phyloP scores from a whole-genome alignment of 2,113 vertebrate genomes.

The Lagenorhynchus albirostris region DNA sequence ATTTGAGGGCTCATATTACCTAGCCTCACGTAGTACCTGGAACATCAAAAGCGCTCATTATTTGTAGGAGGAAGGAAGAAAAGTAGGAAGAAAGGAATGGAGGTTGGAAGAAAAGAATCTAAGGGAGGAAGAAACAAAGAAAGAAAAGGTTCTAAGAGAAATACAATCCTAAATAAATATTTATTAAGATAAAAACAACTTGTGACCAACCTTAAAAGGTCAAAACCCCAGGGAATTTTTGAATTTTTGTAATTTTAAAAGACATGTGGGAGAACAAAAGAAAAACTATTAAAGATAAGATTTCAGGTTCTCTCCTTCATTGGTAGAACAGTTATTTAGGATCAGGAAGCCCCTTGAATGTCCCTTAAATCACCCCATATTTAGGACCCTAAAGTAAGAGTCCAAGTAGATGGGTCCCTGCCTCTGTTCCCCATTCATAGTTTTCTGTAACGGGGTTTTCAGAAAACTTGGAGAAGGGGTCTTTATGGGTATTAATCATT shows the following conservation, averaged over 20 bases:
- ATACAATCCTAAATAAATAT: not conserved
- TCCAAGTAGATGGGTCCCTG: not conserved
- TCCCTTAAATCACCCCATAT: not conserved
- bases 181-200: conserved; percentile 8
- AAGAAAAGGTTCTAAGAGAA: not conserved
- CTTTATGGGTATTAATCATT: not conserved
- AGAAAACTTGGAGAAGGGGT: not conserved
- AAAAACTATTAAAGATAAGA: not conserved
- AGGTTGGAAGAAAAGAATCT: not conserved
- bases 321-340: not conserved
- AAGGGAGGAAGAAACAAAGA: not conserved
- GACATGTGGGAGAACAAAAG: not conserved
- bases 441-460: not conserved
- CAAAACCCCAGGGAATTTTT: not conserved
- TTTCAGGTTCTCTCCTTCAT: not conserved
- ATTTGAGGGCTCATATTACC: not conserved
- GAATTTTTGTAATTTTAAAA: not conserved
- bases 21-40: not conserved
- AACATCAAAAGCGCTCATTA: not conserved
- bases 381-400: not conserved
- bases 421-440: not conserved
- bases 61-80: not conserved
- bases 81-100: no score
- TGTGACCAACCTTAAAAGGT: not conserved
- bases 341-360: not conserved